Percentiles rank a stretch among this genome's conserved stretches.
phyloP scores from a whole-genome alignment of 2,113 vertebrate genomes.

The Erythrolamprus reginae region DNA sequence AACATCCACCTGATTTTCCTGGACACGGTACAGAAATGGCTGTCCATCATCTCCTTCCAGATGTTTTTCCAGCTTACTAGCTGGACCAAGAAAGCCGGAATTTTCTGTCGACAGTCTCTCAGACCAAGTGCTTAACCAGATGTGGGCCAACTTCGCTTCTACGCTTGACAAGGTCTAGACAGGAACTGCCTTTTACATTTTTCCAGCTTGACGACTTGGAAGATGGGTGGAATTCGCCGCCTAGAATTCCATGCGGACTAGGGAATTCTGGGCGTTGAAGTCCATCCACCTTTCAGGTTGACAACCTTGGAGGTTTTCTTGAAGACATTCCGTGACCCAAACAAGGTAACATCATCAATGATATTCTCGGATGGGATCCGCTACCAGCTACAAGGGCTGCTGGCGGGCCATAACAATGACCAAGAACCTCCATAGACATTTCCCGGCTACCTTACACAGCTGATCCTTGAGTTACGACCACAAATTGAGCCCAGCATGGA shows the following conservation, averaged over 20 bases:
- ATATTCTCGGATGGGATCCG: too few species aligned
- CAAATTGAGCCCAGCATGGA: too few species aligned
- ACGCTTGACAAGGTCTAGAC: neutral
- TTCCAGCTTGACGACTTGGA: neutral
- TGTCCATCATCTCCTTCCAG: neutral
- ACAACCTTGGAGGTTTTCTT: neutral
- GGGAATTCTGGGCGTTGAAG: neutral
- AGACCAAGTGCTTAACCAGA: neutral
- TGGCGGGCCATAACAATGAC: too few species aligned
- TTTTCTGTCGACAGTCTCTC: neutral
- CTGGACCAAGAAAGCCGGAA: neutral
- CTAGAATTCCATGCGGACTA: neutral
- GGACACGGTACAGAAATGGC: neutral
- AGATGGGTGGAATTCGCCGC: neutral
- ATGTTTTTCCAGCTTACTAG: neutral
- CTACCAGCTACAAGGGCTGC: too few species aligned
- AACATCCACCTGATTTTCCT: neutral
- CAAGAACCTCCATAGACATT: too few species aligned
- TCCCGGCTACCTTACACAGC: too few species aligned
- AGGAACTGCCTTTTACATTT: neutral
- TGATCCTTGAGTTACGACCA: too few species aligned
- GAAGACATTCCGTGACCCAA: neutral
- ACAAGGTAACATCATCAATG: neutral
- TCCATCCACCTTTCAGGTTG: too few species aligned
- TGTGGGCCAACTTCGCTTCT: neutral